Conservation (phyloP, 64 coral and sea anemone species). For the Pocillopora damicornis region DNA sequence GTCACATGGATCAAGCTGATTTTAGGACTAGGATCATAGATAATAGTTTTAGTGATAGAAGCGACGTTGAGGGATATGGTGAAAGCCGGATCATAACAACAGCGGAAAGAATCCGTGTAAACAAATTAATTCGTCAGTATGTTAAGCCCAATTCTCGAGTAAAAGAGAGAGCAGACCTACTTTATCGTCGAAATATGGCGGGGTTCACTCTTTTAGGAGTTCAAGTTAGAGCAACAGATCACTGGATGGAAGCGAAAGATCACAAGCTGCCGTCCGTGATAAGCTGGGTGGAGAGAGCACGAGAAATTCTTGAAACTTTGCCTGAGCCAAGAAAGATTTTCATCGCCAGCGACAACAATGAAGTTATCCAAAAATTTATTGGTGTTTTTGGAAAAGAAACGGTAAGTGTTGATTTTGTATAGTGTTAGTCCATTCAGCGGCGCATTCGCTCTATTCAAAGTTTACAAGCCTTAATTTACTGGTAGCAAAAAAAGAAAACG, state of each 20-base stretch:
- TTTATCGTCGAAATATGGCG: conserved; percentile 37
- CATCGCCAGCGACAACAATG: conserved; percentile 78
- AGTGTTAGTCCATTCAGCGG: too few species aligned
- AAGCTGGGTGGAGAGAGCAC: conserved; percentile 52
- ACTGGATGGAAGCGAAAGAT: conserved; percentile 48
- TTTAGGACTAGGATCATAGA: not conserved
- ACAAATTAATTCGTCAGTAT: conserved; percentile 51
- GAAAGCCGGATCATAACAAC: conserved; percentile 29
- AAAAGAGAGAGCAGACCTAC: conserved; percentile 18
- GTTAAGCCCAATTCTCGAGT: conserved; percentile 26
- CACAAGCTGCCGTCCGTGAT: conserved; percentile 36
- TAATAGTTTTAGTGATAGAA: conserved; percentile 38
- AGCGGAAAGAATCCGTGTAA: conserved; percentile 35
- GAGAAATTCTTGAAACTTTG: conserved; percentile 34
- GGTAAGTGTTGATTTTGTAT: not conserved
- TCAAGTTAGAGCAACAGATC: conserved; percentile 81
- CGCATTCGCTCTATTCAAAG: too few species aligned
- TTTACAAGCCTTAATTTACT: too few species aligned
- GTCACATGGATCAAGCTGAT: not conserved
- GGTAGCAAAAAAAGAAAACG: too few species aligned
- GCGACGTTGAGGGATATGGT: not conserved
- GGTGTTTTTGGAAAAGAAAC: conserved; percentile 52
- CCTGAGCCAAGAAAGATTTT: conserved; percentile 62
- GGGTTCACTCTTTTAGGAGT: conserved; percentile 64
- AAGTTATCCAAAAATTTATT: conserved; percentile 66